phyloP scores from a whole-genome alignment of 2,113 vertebrate genomes.

The Collichthys lucidus region DNA sequence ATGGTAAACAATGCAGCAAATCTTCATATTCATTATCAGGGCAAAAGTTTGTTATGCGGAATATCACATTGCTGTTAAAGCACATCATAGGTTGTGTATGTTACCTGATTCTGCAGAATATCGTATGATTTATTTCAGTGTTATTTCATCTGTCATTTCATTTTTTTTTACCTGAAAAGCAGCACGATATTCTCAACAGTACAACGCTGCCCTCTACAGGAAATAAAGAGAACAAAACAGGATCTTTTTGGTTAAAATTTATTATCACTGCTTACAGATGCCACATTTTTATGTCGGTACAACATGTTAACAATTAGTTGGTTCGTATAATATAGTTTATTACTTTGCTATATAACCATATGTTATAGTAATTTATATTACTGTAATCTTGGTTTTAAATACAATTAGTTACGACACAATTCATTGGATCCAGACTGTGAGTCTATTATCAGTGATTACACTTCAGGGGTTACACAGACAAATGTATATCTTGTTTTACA shows the following conservation, averaged over 20 bases:
- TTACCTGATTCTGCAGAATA: not conserved
- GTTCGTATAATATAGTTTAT: slow-evolving; percentile 21
- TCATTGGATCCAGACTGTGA: slow-evolving; percentile 15
- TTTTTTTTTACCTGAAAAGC: not conserved
- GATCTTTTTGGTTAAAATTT: slow-evolving; percentile 28
- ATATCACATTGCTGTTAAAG: not conserved
- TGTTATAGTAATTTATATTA: slow-evolving; percentile 3
- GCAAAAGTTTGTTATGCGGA: not conserved
- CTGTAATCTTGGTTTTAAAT: slow-evolving; percentile 25
- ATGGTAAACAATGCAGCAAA: rapidly evolving
- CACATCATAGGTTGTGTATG: not conserved
- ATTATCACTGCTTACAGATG: slow-evolving; percentile 32
- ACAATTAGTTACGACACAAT: slow-evolving; percentile 1
- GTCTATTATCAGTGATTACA: slow-evolving; percentile 19
- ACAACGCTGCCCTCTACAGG: slow-evolving; percentile 56
- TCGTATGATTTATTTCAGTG: not conserved
- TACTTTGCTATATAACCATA: not conserved
- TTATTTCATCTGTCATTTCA: not conserved
- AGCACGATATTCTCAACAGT: not conserved
- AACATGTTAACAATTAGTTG: slow-evolving; percentile 15
- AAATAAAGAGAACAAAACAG: slow-evolving; percentile 11
- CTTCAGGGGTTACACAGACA: slow-evolving; percentile 13
- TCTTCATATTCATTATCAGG: not conserved
- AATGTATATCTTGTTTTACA: not conserved
- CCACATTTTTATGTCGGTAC: slow-evolving; percentile 15